Base-by-base conservation (phyloP, 2,888 invertebrate species). In the Cyclophora punctaria region DNA sequence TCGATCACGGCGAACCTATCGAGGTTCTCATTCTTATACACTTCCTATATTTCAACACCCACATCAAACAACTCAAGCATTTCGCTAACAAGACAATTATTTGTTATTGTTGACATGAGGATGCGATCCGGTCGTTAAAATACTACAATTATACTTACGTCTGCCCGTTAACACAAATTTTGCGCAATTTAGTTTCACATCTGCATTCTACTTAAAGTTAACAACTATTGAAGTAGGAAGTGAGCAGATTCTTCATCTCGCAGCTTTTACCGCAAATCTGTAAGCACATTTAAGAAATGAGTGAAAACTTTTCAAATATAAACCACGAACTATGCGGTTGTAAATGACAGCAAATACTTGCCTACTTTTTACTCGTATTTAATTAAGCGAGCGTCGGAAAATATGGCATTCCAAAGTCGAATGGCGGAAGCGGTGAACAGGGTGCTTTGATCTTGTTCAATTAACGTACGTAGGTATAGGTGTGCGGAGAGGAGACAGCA, bases 371-470 rank as follows among this genome's bases (percentile, higher is more conserved):
- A 51, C 50, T 52, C 48, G 55, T 51, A 56, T 57, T 56, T 59
- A 59, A 59, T 52, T 54, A 56, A 55, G 48, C 52, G 52, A 41
- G 52, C 48, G 53, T 59, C 56, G 55, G 51, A 58, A 61, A 57
- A 50, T 56, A 55, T 57, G 71, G 75, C 76, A 83, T 83, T 77
- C 71, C 74, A 60, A 64, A 67, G 64, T 67, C 67, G 72, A 79
- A 75, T 79, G 78, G 73, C 83, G 84, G 84, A 86, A 83, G 78
- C 75, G 74, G 78, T 64, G 67, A 70, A 65, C 64, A 66, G 64
- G 69, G 73, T 65, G 73, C 83, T 80, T 84, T 85, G 83, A 86
- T 85, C 83, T 84, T 80, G 76, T 69, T 66, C 71, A 64, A 60
- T 64, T 61, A 63, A 50, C 41, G 51, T 57, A 48, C 52, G 59